Evolutionary conservation across 1,140 invertebrate species (phyloP).

Genomic region (Mactra quadrangularis): DNA sequence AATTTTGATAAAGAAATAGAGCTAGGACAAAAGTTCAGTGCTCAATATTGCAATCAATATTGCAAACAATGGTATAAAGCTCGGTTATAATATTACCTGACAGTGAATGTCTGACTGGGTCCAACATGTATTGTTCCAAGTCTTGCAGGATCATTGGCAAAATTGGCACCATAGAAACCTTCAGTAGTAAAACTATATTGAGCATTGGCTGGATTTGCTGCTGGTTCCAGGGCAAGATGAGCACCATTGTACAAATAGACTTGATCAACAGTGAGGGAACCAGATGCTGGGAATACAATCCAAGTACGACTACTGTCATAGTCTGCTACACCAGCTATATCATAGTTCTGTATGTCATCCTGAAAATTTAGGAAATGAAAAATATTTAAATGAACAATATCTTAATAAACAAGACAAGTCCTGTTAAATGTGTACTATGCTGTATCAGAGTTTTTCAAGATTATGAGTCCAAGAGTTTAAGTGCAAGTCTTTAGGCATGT

Average conservation of each 20-base stretch:
- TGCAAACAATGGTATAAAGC: too few relatives aligned
- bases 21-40: too few relatives aligned
- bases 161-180: constrained; percentile 63
- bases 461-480: too few relatives aligned
- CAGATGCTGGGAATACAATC: constrained; percentile 64
- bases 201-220: constrained; percentile 28
- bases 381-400: neutral
- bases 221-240: constrained; percentile 73
- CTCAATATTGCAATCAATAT: too few relatives aligned
- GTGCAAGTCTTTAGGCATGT: too few relatives aligned
- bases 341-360: constrained; percentile 56
- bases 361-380: neutral
- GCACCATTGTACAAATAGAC: constrained; percentile 72
- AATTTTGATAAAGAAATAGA: too few relatives aligned
- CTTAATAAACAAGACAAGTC: neutral
- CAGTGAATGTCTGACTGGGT: constrained; percentile 64
- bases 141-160: constrained; percentile 58
- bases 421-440: too few relatives aligned
- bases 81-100: too few relatives aligned
- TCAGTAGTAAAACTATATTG: constrained; percentile 58
- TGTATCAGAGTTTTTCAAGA: too few relatives aligned
- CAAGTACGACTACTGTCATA: constrained; percentile 72
- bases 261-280: constrained; percentile 66
- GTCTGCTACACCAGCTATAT: constrained; percentile 42
- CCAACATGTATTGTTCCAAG: constrained; percentile 74